A percentile compares a stretch with the other conserved stretches of the same genome.
phyloP scores from a whole-genome alignment of 2,797 vertebrate species.

The Eulemur mongoz region DNA sequence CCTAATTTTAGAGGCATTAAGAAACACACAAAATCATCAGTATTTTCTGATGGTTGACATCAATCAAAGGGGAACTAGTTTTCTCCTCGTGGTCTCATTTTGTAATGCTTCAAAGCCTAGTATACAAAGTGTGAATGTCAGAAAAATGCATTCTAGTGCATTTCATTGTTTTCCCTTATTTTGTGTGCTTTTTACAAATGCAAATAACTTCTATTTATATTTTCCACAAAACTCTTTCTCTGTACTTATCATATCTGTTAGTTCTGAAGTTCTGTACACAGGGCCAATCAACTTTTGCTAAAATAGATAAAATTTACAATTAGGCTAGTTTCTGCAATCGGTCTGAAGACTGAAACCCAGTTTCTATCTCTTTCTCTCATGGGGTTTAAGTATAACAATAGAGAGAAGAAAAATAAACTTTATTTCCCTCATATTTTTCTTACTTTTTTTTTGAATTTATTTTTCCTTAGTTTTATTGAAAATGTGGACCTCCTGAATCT shows the following conservation, averaged over 20 bases:
- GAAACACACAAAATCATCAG: not conserved
- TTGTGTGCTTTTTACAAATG: not conserved
- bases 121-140: not conserved
- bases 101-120: not conserved
- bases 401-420: not conserved
- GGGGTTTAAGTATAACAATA: not conserved
- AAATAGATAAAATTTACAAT: not conserved
- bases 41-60: not conserved
- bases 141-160: not conserved
- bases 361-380: not conserved
- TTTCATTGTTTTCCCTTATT: not conserved
- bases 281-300: not conserved
- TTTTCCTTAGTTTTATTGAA: not conserved
- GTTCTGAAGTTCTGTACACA: not conserved
- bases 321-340: not conserved
- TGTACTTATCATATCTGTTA: not conserved
- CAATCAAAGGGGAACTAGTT: not conserved
- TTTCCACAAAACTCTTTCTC: not conserved
- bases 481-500: not conserved
- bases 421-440: not conserved
- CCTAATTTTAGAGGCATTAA: constrained; percentile 19
- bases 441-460: not conserved
- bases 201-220: not conserved
- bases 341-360: not conserved
- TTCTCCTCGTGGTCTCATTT: not conserved